A percentile compares a stretch with the other conserved stretches of the same genome.
These are phyloP conservation scores for Tetranychus urticae DNA, from an alignment of 1,140 invertebrate genomes.

Conservation along the genomic window DNA sequence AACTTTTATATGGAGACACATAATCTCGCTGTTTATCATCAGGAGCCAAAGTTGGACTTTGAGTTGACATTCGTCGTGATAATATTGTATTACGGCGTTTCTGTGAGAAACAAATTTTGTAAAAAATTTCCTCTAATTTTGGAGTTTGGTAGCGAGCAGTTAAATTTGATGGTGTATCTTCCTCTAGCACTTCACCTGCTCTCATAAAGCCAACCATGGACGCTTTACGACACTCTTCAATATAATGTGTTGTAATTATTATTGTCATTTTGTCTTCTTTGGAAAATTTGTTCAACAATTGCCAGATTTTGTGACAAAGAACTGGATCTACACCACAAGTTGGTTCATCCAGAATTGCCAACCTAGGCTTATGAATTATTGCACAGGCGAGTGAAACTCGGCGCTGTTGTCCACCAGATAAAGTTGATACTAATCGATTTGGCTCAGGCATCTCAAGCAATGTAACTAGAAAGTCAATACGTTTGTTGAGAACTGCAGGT, in stretches of 20 bases:
- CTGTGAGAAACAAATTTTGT: constrained; percentile 44
- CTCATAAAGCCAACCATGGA: constrained; percentile 26
- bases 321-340: constrained; percentile 76
- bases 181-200: constrained; percentile 32
- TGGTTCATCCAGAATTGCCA: constrained; percentile 83
- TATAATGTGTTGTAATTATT: constrained; percentile 24
- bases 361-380: constrained; percentile 69
- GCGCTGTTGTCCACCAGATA: constrained; percentile 71
- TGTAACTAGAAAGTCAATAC: constrained; percentile 60
- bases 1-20: neutral
- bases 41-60: too few relatives aligned
- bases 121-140: constrained; percentile 66
- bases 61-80: neutral
- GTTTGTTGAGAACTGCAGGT: constrained; percentile 21
- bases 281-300: constrained; percentile 57
- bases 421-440: constrained; percentile 11
- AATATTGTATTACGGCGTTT: neutral
- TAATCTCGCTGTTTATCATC: neutral
- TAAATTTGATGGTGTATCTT: constrained; percentile 62
- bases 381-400: constrained; percentile 75
- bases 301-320: constrained; percentile 38
- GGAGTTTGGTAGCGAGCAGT: constrained; percentile 53
- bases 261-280: constrained; percentile 30
- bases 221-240: constrained; percentile 21
- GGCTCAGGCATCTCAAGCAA: constrained; percentile 59